These are phyloP conservation scores for Nebria brevicollis DNA, from an alignment of 2,888 invertebrate species.

Conservation along the genomic window DNA sequence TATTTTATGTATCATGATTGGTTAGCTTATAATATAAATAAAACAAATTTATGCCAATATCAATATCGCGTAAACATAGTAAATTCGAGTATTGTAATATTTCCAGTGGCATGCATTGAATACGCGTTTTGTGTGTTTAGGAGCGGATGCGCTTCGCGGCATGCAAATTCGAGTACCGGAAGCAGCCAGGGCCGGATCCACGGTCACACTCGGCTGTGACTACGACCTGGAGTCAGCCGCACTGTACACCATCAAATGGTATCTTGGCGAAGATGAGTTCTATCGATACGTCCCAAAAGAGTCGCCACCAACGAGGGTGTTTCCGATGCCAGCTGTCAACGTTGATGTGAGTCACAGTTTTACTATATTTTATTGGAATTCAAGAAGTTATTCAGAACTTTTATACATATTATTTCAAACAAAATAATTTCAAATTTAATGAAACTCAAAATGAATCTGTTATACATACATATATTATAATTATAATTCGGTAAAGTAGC, in stretches of 20 bases:
- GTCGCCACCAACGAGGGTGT: conserved; percentile 65
- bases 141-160: conserved; percentile 55
- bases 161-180: conserved; percentile 61
- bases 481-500: too few species aligned
- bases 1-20: too few species aligned
- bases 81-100: neutral
- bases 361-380: neutral
- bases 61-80: neutral
- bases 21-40: neutral
- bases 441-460: too few species aligned
- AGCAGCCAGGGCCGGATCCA: conserved; percentile 63
- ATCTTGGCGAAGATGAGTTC: conserved; percentile 66
- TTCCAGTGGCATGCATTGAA: neutral
- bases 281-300: conserved; percentile 68
- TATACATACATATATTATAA: too few species aligned
- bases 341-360: conserved; percentile 63
- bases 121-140: conserved; percentile 53
- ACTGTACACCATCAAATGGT: conserved; percentile 68
- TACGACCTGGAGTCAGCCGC: conserved; percentile 66
- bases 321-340: conserved; percentile 62
- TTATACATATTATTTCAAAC: too few species aligned
- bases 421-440: too few species aligned
- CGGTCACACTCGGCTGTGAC: conserved; percentile 64
- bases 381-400: neutral
- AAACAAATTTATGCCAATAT: neutral